A percentile compares a stretch with the other conserved stretches of the same genome.
Conservation (phyloP, 2,113 vertebrate genomes). For the Passer domesticus region DNA sequence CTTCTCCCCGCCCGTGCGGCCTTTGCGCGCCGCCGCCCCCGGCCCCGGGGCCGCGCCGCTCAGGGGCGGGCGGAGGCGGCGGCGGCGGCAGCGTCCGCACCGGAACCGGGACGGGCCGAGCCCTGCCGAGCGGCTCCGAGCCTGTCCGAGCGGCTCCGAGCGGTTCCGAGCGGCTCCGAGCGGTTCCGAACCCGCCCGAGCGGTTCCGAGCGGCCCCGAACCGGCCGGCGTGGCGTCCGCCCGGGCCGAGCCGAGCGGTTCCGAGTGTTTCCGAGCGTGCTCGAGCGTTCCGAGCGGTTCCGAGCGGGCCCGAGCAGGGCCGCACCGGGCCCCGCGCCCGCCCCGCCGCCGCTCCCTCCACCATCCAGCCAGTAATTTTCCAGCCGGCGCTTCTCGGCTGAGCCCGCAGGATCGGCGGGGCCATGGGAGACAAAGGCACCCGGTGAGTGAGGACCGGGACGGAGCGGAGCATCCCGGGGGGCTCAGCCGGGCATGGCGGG, state of each 20-base stretch:
- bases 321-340: background rate
- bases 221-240: background rate
- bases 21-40: background rate
- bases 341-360: background rate
- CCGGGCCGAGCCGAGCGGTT: background rate
- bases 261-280: background rate
- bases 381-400: background rate
- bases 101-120: background rate
- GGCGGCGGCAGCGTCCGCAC: background rate
- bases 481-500: background rate
- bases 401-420: background rate
- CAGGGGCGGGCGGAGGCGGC: background rate
- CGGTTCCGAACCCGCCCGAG: background rate
- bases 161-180: background rate
- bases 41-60: background rate
- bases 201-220: background rate
- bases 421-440: constrained; percentile 36
- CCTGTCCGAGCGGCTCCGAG: background rate
- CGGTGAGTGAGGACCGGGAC: background rate
- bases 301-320: background rate
- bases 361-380: constrained; percentile 2
- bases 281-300: background rate
- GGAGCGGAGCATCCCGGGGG: background rate
- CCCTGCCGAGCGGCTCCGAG: background rate
- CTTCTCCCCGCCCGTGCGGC: background rate